phyloP scores from a whole-genome alignment of 2,888 invertebrate species.

The Trichogramma evanescens region DNA sequence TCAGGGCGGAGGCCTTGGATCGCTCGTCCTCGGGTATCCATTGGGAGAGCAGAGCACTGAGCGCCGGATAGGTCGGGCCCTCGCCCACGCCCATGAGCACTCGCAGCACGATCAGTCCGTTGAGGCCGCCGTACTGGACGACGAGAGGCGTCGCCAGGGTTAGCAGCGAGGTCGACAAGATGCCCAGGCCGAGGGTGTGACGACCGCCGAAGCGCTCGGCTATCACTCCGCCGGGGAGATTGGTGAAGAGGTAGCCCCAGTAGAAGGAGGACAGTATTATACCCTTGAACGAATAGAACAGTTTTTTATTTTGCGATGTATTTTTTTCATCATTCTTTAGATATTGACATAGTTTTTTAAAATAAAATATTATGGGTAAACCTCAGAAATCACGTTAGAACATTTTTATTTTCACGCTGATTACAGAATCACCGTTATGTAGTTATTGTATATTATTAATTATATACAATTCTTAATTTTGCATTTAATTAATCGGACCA shows the following conservation, averaged over 20 bases:
- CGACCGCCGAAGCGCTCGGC: slow-evolving; percentile 81
- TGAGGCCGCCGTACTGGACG: slow-evolving; percentile 60
- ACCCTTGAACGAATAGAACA: too few relatives aligned
- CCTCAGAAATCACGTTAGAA: too few relatives aligned
- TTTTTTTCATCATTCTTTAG: too few relatives aligned
- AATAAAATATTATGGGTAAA: too few relatives aligned
- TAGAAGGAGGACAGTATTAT: slow-evolving; percentile 76
- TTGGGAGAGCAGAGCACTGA: slow-evolving; percentile 70
- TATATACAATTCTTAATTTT: too few relatives aligned
- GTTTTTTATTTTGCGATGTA: too few relatives aligned
- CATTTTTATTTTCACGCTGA: too few relatives aligned
- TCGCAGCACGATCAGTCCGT: slow-evolving; percentile 66
- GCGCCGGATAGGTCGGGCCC: slow-evolving; percentile 77
- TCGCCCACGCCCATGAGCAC: slow-evolving; percentile 78
- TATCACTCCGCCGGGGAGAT: slow-evolving; percentile 73
- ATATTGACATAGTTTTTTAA: too few relatives aligned
- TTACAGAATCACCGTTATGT: too few relatives aligned
- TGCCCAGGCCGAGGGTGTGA: slow-evolving; percentile 73
- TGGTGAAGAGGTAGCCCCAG: slow-evolving; percentile 77
- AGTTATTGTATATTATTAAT: too few relatives aligned
- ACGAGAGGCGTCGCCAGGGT: slow-evolving; percentile 73
- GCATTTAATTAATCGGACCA: too few relatives aligned
- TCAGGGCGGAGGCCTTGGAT: slow-evolving; percentile 69
- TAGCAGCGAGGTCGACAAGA: slow-evolving; percentile 73
- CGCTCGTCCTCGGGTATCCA: slow-evolving; percentile 69